These are phyloP conservation scores for Bradypodion ventrale DNA, from an alignment of 2,797 vertebrate genomes.

Conservation along the genomic window DNA sequence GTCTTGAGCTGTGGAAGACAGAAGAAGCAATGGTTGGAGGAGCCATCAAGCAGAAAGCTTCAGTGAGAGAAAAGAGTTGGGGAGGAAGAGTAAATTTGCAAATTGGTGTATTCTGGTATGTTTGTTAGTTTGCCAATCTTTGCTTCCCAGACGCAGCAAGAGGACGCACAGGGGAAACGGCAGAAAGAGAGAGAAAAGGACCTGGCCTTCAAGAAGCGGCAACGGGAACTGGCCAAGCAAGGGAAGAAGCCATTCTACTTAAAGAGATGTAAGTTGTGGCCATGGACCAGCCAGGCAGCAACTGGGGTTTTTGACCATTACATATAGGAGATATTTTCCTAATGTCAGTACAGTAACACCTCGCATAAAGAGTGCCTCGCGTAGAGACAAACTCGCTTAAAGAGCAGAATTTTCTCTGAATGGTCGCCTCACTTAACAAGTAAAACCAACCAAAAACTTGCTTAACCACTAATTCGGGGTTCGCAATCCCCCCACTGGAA, in stretches of 20 bases:
- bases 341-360: too few relatives aligned
- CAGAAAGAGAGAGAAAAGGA: constrained; percentile 80
- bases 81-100: neutral
- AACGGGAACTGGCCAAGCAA: constrained; percentile 81
- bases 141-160: constrained; percentile 86
- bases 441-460: too few relatives aligned
- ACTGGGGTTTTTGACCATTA: neutral
- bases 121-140: neutral
- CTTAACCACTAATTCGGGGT: too few relatives aligned
- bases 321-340: too few relatives aligned
- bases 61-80: neutral
- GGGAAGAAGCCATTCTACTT: constrained; percentile 88
- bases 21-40: neutral
- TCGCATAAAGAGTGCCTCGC: too few relatives aligned
- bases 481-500: too few relatives aligned
- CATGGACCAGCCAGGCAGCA: neutral
- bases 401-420: too few relatives aligned
- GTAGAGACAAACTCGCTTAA: too few relatives aligned
- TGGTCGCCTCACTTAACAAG: too few relatives aligned
- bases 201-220: constrained; percentile 83
- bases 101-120: neutral
- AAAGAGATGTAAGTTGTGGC: constrained; percentile 84
- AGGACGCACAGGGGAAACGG: constrained; percentile 75
- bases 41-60: neutral
- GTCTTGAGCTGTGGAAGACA: neutral